Conservation (phyloP, 2,113 vertebrate species). For the Protobothrops mucrosquamatus region DNA sequence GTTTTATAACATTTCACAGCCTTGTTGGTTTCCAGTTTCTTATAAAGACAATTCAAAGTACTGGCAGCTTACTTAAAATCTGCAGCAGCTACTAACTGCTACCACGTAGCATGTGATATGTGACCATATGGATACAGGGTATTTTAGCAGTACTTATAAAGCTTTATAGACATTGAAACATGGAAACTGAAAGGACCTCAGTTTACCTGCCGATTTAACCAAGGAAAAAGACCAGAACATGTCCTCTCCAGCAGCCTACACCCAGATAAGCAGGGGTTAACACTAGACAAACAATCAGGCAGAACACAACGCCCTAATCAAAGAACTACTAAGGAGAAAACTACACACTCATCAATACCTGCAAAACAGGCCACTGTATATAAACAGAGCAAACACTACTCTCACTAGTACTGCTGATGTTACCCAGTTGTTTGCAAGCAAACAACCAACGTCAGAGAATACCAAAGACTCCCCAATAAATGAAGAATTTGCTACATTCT, state of each 20-base stretch:
- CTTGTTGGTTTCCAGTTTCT: not conserved
- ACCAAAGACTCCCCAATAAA: not conserved
- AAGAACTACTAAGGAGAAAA: not conserved
- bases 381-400: not conserved
- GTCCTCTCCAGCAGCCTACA: not conserved
- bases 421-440: not conserved
- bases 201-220: not conserved
- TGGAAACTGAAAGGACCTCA: not conserved
- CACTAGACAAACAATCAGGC: not conserved
- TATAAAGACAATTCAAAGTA: not conserved
- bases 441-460: not conserved
- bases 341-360: not conserved
- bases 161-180: not conserved
- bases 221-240: not conserved
- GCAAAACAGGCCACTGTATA: not conserved
- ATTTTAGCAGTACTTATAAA: not conserved
- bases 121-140: not conserved
- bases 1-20: not conserved
- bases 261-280: not conserved
- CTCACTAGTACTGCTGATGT: not conserved
- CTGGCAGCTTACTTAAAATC: not conserved
- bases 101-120: not conserved
- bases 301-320: not conserved
- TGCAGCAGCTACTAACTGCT: not conserved
- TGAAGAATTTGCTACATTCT: not conserved